phyloP scores from a whole-genome alignment of 2,797 vertebrate genomes.

The Capromys pilorides region DNA sequence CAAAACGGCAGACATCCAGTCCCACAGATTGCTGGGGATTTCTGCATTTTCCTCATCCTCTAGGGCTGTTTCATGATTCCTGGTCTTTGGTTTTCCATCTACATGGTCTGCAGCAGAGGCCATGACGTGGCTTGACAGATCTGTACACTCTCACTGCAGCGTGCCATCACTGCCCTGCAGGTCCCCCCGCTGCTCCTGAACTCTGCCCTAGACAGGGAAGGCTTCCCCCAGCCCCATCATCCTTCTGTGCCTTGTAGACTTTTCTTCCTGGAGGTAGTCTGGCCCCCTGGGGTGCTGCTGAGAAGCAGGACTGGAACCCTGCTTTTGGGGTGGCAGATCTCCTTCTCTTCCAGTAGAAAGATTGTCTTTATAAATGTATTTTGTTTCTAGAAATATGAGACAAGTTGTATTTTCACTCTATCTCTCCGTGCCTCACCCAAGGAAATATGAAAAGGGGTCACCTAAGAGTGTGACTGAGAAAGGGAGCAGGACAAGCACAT shows the following conservation, averaged over 20 bases:
- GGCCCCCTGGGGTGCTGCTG: not conserved
- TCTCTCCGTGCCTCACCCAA: not conserved
- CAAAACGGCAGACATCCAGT: not conserved
- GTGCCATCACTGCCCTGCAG: not conserved
- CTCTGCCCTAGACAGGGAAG: not conserved
- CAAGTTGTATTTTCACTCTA: not conserved
- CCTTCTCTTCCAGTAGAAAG: not conserved
- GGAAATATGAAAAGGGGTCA: not conserved
- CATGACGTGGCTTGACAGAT: accelerated
- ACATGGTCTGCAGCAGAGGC: not conserved
- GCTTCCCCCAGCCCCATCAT: not conserved
- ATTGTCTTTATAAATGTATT: constrained; percentile 27
- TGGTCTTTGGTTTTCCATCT: not conserved
- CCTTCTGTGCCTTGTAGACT: not conserved
- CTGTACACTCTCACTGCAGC: too few relatives aligned
- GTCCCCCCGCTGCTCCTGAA: not conserved
- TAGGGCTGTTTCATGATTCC: not conserved
- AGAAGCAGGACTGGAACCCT: not conserved
- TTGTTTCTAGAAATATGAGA: not conserved
- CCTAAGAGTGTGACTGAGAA: not conserved
- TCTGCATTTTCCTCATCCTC: not conserved
- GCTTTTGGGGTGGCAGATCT: not conserved
- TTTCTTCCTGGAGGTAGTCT: not conserved
- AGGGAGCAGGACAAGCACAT: not conserved
- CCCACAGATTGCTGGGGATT: not conserved